phyloP scores from a whole-genome alignment of 2,113 vertebrate genomes.

The Gasterosteus aculeatus region DNA sequence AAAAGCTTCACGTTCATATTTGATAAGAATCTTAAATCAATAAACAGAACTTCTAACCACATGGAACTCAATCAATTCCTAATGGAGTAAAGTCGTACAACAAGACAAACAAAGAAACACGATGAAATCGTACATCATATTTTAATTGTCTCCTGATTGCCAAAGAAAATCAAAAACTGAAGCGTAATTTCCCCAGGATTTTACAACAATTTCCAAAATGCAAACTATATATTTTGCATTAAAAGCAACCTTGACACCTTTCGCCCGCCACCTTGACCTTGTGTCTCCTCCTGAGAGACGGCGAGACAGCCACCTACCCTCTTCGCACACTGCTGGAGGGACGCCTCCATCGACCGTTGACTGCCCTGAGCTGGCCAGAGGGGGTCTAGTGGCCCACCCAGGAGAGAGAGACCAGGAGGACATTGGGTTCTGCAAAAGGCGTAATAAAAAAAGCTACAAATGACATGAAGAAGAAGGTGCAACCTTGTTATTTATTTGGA shows the following conservation, averaged over 20 bases:
- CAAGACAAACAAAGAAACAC: neutral
- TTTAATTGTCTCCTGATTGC: neutral
- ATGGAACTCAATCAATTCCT: neutral
- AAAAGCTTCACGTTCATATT: neutral
- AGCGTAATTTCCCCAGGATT: neutral
- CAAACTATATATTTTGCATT: neutral
- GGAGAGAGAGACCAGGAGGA: constrained; percentile 18
- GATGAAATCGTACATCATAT: neutral
- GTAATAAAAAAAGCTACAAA: no score
- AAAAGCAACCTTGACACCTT: neutral
- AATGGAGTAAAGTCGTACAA: neutral
- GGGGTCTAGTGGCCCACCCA: constrained; percentile 54
- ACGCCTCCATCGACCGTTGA: constrained; percentile 50
- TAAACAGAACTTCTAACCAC: constrained; percentile 3
- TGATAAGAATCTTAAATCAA: neutral
- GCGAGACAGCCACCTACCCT: constrained; percentile 8
- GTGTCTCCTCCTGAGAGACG: constrained; percentile 16
- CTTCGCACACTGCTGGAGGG: constrained; percentile 29
- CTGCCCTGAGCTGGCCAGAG: constrained; percentile 32
- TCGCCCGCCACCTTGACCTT: constrained; percentile 39
- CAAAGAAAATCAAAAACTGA: neutral
- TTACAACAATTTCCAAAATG: neutral
- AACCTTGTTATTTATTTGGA: neutral
- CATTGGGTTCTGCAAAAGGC: neutral
- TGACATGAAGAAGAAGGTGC: neutral